These are phyloP conservation scores for Neotoxoptera formosana DNA, from an alignment of 1,140 invertebrate genomes.

Conservation along the genomic window DNA sequence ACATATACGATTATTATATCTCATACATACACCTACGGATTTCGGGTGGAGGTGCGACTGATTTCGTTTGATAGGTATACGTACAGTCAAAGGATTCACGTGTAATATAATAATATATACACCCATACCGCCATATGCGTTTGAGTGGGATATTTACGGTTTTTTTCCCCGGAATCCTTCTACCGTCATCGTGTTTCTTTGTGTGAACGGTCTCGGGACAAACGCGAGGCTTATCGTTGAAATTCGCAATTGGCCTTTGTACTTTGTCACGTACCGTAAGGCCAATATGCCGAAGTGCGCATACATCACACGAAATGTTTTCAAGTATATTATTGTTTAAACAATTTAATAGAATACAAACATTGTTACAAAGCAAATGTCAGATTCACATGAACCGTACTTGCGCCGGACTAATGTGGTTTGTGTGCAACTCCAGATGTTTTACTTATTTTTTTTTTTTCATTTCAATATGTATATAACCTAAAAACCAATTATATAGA, in stretches of 20 bases:
- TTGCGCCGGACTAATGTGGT: not conserved
- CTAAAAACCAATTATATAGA: not conserved
- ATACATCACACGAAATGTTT: not conserved
- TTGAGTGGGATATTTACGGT: not conserved
- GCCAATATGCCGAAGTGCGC: not conserved
- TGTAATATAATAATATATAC: not conserved
- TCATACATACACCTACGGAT: not conserved
- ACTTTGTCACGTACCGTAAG: not conserved
- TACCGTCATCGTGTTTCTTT: not conserved
- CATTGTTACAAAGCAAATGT: not conserved
- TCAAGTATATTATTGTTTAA: slow-evolving; percentile 18
- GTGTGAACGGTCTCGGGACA: not conserved
- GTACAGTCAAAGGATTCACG: not conserved
- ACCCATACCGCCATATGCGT: not conserved
- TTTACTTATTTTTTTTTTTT: not conserved
- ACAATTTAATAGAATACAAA: not conserved
- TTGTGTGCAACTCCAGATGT: not conserved
- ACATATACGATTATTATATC: no score
- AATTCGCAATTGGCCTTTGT: slow-evolving; percentile 1
- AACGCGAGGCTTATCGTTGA: not conserved
- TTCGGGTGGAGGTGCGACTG: not conserved
- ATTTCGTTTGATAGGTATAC: not conserved
- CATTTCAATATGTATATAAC: not conserved
- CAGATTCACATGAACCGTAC: not conserved
- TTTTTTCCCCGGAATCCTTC: not conserved